Percentiles rank a stretch among this genome's conserved stretches.
These are phyloP conservation scores for Crocodylus rhombifer DNA, from an alignment of 2,797 vertebrate genomes.

Conservation along the genomic window DNA sequence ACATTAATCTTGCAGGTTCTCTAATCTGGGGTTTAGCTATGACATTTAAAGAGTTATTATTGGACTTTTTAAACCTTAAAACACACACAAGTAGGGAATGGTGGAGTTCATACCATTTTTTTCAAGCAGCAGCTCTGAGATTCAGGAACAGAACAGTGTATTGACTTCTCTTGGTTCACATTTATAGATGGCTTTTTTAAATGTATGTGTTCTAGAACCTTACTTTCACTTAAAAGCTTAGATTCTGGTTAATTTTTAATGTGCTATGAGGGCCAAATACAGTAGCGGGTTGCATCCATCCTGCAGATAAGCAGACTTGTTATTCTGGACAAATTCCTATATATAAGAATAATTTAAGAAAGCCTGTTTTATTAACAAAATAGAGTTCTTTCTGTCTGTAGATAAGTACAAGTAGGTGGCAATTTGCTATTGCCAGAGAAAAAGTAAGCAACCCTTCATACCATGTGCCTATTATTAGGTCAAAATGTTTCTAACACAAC, in stretches of 20 bases:
- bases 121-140: background rate
- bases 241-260: background rate
- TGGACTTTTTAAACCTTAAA: too few species aligned
- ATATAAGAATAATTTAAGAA: conserved; percentile 35
- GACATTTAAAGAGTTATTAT: background rate
- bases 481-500: conserved; percentile 37
- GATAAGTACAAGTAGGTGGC: conserved; percentile 35
- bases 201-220: background rate
- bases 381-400: conserved; percentile 36
- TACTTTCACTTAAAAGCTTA: background rate
- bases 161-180: background rate
- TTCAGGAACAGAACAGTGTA: background rate
- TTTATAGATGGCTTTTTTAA: background rate
- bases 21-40: background rate
- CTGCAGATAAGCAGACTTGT: background rate
- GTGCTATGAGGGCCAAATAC: background rate
- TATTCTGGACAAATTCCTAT: conserved; percentile 33
- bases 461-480: conserved; percentile 47
- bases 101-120: too few species aligned
- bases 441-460: conserved; percentile 48
- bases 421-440: conserved; percentile 38
- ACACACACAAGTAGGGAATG: too few species aligned
- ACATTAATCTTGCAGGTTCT: background rate
- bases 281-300: background rate
- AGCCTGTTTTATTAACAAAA: conserved; percentile 47